Percentiles rank a stretch among this genome's conserved stretches.
phyloP scores from a whole-genome alignment of 2,113 vertebrate genomes.

The Rynchops niger region DNA sequence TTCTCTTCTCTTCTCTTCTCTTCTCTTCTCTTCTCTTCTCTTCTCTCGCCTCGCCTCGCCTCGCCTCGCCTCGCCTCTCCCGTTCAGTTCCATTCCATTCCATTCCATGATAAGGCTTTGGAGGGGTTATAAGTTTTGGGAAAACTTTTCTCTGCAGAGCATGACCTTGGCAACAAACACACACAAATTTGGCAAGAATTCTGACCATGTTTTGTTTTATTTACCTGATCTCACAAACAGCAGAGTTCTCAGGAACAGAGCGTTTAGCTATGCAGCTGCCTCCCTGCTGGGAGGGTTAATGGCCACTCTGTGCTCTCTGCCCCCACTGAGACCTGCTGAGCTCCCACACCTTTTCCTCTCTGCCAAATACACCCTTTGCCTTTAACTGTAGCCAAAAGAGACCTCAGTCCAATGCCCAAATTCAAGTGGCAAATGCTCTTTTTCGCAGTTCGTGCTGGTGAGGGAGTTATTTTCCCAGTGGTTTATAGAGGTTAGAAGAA shows the following conservation, averaged over 20 bases:
- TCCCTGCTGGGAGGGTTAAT: not conserved
- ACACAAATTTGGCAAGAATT: too few species aligned
- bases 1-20: too few species aligned
- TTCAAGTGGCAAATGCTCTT: not conserved
- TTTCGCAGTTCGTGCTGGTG: not conserved
- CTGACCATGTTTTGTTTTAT: too few species aligned
- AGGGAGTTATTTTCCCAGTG: not conserved
- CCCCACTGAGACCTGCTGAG: not conserved
- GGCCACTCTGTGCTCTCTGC: not conserved
- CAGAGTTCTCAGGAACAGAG: not conserved
- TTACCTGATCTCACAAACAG: not conserved
- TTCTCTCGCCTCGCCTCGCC: too few species aligned
- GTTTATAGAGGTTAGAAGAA: not conserved
- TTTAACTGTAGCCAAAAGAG: not conserved
- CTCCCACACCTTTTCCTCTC: not conserved
- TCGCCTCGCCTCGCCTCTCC: too few species aligned
- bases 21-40: too few species aligned
- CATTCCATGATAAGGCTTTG: too few species aligned
- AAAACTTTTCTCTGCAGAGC: too few species aligned
- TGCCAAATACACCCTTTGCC: not conserved
- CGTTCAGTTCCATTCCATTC: too few species aligned
- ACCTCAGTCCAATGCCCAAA: not conserved
- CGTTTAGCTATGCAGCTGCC: not conserved
- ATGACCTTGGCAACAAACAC: too few species aligned
- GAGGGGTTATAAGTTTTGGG: too few species aligned